phyloP scores from a whole-genome alignment of 2,113 vertebrate genomes.

The Bostrychus sinensis region DNA sequence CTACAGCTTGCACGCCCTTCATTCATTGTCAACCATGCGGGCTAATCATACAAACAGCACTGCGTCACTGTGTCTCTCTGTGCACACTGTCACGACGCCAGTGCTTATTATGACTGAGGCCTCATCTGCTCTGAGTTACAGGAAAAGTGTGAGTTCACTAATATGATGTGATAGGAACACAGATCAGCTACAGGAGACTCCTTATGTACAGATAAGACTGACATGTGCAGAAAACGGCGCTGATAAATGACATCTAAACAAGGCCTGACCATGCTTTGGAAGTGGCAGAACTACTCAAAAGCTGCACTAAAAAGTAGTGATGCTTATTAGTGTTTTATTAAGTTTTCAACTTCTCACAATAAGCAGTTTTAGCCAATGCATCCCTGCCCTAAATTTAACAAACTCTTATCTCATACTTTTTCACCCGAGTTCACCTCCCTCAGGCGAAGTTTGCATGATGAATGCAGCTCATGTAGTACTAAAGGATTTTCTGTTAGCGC shows the following conservation, averaged over 20 bases:
- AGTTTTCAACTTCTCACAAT: neutral
- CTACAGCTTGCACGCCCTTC: neutral
- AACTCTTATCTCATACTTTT: slow-evolving; percentile 19
- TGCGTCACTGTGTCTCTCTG: slow-evolving; percentile 28
- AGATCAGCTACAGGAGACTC: slow-evolving; percentile 31
- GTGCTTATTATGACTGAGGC: slow-evolving; percentile 39
- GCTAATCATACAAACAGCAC: slow-evolving; percentile 43
- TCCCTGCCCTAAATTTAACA: slow-evolving; percentile 13
- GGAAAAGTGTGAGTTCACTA: slow-evolving; percentile 25
- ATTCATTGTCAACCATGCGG: slow-evolving; percentile 25
- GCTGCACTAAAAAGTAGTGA: neutral
- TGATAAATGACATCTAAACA: slow-evolving; percentile 14
- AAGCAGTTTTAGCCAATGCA: neutral
- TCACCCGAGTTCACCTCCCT: slow-evolving; percentile 19
- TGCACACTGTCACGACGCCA: slow-evolving; percentile 37
- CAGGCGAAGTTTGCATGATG: slow-evolving; percentile 6
- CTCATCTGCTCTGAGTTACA: slow-evolving; percentile 62
- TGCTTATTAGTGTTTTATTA: neutral
- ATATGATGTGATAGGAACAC: slow-evolving; percentile 47
- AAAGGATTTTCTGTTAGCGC: slow-evolving; percentile 9
- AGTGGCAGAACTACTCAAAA: neutral
- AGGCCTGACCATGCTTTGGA: slow-evolving; percentile 11
- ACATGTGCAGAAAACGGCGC: slow-evolving; percentile 25
- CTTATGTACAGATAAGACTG: slow-evolving; percentile 26
- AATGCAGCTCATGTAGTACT: slow-evolving; percentile 12